Evolutionary conservation across 2,888 invertebrate genomes (phyloP), one percentile per base, ranked within the genome.

Genomic region (Ganaspis brasiliensis): DNA sequence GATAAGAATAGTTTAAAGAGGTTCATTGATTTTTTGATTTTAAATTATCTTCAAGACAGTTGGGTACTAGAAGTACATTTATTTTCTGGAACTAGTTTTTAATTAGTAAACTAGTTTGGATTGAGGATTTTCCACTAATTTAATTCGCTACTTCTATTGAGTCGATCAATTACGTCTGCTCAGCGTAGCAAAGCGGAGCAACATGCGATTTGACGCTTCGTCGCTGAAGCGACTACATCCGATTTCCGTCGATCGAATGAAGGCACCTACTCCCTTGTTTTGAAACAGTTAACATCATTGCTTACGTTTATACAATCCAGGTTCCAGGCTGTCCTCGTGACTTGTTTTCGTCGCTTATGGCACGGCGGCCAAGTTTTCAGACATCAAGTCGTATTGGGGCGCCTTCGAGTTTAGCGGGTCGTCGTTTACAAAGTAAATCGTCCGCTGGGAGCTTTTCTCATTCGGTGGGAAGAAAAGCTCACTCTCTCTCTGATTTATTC

Each of bases 341-440:
- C 88, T 87, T 88, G 87, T 88, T 87, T 88, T 88, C 86, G 80
- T 80, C 83, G 81, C 85, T 87, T 87, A 87, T 88, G 26, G 14
- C 86, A 86, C 87, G 26, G 14, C 86, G 86, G 86, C 85, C 84
- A 87, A 87, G 84, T 87, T 87, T 88, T 88, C 87, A 87, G 88
- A 86, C 86, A 80, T 81, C 37, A 77, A 74, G 80, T 76, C 86
- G 84, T 87, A 87, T 87, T 84, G 84, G 83, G 86, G 86, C 87
- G 87, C 84, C 88, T 85, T 72, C 70, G 81, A 83, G 83, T 83
- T 84, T 78, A 78, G 82, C 79, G 78, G 82, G 80, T 73, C 80
- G 82, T 85, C 85, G 83, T 85, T 84, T 85, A 82, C 82, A 82
- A 84, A 85, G 85, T 85, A 85, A 85, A 85, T 85, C 85, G 85